These are phyloP conservation scores for Leptinotarsa undecemlineata DNA, from an alignment of 1,140 invertebrate genomes.

Conservation along the genomic window DNA sequence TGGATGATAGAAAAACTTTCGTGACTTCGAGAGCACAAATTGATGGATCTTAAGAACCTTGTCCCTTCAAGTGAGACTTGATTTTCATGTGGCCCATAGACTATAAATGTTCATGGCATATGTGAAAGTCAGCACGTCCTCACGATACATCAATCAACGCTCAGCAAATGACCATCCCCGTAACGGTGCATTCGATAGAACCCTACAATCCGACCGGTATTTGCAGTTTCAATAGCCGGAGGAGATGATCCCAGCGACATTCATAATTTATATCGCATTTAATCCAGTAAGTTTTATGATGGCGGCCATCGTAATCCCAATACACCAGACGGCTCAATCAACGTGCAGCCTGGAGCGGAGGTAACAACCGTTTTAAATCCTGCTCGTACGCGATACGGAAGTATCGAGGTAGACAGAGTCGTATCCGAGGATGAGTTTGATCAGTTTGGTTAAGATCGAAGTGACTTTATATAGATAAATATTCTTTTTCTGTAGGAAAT, in stretches of 20 bases:
- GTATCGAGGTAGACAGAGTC: neutral
- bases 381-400: neutral
- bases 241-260: neutral
- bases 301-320: neutral
- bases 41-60: no score
- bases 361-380: neutral
- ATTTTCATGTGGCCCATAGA: no score
- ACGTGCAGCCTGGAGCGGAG: neutral
- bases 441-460: neutral
- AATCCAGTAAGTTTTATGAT: conserved; percentile 1
- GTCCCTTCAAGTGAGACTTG: no score
- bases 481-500: no score
- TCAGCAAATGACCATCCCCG: neutral
- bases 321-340: neutral
- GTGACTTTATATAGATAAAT: no score
- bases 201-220: neutral
- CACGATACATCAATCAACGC: neutral
- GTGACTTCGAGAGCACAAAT: no score
- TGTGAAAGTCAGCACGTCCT: neutral
- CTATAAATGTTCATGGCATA: no score
- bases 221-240: neutral
- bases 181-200: neutral
- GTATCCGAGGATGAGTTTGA: neutral
- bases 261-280: neutral
- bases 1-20: no score